Base-by-base conservation (phyloP, 2,888 invertebrate species). In the Timema podura region DNA sequence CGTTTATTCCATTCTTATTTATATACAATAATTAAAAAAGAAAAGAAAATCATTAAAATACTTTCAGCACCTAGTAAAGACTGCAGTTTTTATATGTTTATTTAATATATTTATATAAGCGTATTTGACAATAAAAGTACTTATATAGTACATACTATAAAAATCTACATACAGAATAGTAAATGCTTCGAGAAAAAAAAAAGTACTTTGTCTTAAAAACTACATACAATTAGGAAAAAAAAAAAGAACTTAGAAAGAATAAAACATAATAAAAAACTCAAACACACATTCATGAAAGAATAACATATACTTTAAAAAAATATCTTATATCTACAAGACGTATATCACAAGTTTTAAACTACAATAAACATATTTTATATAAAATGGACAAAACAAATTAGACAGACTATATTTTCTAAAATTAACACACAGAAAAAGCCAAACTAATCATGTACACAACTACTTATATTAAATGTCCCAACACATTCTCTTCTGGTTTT, bases 71-170 rank as follows among this genome's bases (percentile, higher is more conserved):
- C 73, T 73, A 73, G 64, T 69, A 69, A 70, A 69, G 69, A 72
- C 71, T 71, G 70, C 67, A 71, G 70, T 66, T 70, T 70, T 72
- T 70, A 57, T 71, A 70, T 70, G 49, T 69, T 68, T 71, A 71
- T 72, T 72, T 70, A 72, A 71, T 73, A 73, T 72, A 72, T 73
- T 70, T 68, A 73, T 73, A 71, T 67, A 68, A 69, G 65, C 61
- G 61, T 61, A 61, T 61, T 61, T 61, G 61, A 61, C 48, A 69
- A 69, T 66, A 49, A 66, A 49, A 45, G 49, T 48, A 48, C 47
- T 48, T 68, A 68, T 69, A 65, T 48, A 65, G 59, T 69, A 65
- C 48, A 65, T 57, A 65, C 69, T 69, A 72, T 70, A 70, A 65
- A 72, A 69, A 61, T 70, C 59, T 65, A 48, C 68, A 70, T 70